Conservation (phyloP, 2,888 invertebrate species). For the Lepidochitona cinerea region DNA sequence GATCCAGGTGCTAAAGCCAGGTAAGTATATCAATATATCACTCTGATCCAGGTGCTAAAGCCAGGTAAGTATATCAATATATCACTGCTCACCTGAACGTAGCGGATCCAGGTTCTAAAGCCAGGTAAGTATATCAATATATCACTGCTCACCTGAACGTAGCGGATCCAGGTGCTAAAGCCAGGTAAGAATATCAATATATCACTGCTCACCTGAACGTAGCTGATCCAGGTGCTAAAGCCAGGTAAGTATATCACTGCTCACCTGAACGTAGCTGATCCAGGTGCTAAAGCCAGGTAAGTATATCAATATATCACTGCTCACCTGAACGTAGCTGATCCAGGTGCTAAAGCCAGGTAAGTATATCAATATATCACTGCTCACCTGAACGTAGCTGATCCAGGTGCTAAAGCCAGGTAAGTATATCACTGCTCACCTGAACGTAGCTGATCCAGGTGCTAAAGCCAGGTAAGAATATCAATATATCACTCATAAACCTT, state of each 20-base stretch:
- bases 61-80: constrained; percentile 47
- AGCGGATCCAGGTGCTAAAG: constrained; percentile 41
- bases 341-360: too few relatives aligned
- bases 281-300: too few relatives aligned
- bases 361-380: too few relatives aligned
- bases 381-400: too few relatives aligned
- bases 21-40: constrained; percentile 55
- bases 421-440: too few relatives aligned
- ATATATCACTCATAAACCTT: too few relatives aligned
- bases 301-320: too few relatives aligned
- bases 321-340: too few relatives aligned
- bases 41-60: constrained; percentile 57
- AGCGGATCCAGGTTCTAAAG: background rate
- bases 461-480: too few relatives aligned
- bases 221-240: constrained; percentile 56
- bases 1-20: constrained; percentile 53
- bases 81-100: constrained; percentile 28
- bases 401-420: too few relatives aligned
- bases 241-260: constrained; percentile 40
- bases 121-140: background rate
- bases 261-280: background rate
- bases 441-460: too few relatives aligned
- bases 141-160: background rate
- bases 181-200: constrained; percentile 44
- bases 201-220: constrained; percentile 48